phyloP scores from a whole-genome alignment of 2,888 invertebrate genomes.

The Vandiemenella viatica region DNA sequence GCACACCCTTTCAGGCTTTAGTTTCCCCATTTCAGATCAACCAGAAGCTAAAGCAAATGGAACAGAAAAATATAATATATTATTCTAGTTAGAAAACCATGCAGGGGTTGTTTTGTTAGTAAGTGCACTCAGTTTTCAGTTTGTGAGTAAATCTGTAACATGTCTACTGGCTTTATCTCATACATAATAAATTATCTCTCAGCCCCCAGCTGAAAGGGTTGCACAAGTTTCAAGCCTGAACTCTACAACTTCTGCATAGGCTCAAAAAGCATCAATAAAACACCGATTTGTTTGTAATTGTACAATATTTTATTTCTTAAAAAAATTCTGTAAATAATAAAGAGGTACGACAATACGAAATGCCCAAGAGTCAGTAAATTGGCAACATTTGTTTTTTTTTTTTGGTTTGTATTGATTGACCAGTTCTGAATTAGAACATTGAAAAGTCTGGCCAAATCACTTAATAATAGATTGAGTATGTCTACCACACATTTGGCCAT shows the following conservation, averaged over 20 bases:
- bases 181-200: neutral
- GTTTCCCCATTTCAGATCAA: neutral
- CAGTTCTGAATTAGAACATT: neutral
- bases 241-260: slow-evolving; percentile 12
- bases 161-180: neutral
- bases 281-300: slow-evolving; percentile 3
- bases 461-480: neutral
- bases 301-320: slow-evolving; percentile 7
- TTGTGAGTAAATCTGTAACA: neutral
- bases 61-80: neutral
- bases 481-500: neutral
- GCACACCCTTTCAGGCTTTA: slow-evolving; percentile 14
- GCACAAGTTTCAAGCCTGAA: slow-evolving; percentile 11
- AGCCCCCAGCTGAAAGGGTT: slow-evolving; percentile 13
- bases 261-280: slow-evolving; percentile 7
- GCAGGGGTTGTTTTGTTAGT: slow-evolving; percentile 6
- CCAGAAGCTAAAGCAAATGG: neutral
- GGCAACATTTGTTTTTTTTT: slow-evolving; percentile 9
- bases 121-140: too few relatives aligned
- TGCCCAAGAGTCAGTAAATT: slow-evolving; percentile 13
- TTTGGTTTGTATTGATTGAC: neutral
- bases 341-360: slow-evolving; percentile 13
- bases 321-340: slow-evolving; percentile 13
- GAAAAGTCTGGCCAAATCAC: neutral
- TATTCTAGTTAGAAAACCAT: slow-evolving; percentile 5